Base-by-base conservation (phyloP, 2,797 vertebrate species). In the Notolepis coatsorum region DNA sequence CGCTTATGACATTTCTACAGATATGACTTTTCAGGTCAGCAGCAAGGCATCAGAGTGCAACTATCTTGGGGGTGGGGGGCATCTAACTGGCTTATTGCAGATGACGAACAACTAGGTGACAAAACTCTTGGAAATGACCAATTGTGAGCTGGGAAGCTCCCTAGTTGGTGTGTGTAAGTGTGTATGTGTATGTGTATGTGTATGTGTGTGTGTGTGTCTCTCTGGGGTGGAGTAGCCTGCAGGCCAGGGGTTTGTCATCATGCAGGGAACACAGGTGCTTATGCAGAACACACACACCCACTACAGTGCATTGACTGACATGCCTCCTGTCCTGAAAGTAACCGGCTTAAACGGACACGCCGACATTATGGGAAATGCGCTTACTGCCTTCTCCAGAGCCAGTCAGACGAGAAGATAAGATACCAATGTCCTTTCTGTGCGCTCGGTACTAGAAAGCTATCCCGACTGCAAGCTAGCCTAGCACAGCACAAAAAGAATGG, bases 101-200 rank as follows among this genome's bases (percentile, higher is more conserved):
- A 64, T 67, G 50, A 61, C 69, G 37, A 75, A 74, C 75, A 79
- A 76, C 53, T 69, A 70, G 71, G 69, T 80, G 73, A 83, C 27
- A 71, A 27, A 71, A 71, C 49, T 51, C 65, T 20, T 55, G 12
- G 21, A 24, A 58, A 61, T 70, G 55, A 57, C 39, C 9, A 35
- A 55, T 7, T 27, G 54, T 58, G 12, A 27, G 43, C 7, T 25
- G 4, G 46, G 25, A 15, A 25, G 46, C n/a, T n/a, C n/a, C n/a
- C n/a, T n/a, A n/a, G n/a, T n/a, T n/a, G n/a, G n/a, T n/a, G n/a
- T n/a, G n/a, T n/a, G n/a, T n/a, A n/a, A n/a, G n/a, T n/a, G n/a
- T n/a, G n/a, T n/a, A n/a, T n/a, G n/a, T n/a, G n/a, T n/a, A n/a
- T n/a, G n/a, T n/a, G n/a, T n/a, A n/a, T n/a, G n/a, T n/a, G n/a